A percentile compares a stretch with the other conserved stretches of the same genome.
Evolutionary conservation across 2,113 vertebrate species (phyloP).

Genomic region (Atrichornis clamosus): DNA sequence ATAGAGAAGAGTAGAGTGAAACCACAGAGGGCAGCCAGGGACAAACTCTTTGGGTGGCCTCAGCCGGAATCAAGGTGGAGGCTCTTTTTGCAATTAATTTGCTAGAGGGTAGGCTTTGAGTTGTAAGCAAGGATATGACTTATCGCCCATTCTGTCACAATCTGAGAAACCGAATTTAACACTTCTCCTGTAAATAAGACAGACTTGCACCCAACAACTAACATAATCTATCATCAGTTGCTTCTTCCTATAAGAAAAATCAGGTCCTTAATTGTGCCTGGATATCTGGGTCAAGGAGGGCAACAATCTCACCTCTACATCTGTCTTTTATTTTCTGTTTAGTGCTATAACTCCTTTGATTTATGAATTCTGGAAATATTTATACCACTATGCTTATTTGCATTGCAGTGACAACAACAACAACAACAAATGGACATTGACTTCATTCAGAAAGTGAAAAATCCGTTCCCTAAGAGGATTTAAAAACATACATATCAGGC

Average conservation of each 20-base stretch:
- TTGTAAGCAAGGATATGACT: background rate
- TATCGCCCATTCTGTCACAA: background rate
- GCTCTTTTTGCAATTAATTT: background rate
- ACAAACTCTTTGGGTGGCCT: background rate
- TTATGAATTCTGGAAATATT: background rate
- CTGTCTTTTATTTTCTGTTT: background rate
- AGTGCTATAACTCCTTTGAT: background rate
- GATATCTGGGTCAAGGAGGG: background rate
- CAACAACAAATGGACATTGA: background rate
- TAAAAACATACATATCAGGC: background rate
- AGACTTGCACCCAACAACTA: background rate
- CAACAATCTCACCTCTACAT: background rate
- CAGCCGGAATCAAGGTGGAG: background rate
- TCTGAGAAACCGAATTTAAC: background rate
- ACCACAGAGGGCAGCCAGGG: background rate
- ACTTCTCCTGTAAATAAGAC: background rate
- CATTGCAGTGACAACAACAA: background rate
- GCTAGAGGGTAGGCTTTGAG: background rate
- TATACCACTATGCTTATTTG: background rate
- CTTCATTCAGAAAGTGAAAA: background rate
- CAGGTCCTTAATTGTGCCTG: background rate
- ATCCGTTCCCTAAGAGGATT: background rate
- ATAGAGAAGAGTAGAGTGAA: background rate
- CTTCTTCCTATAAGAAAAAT: background rate
- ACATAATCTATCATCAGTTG: background rate